Evolutionary conservation across 2,113 vertebrate species (phyloP).

Genomic region (Pipra filicauda): DNA sequence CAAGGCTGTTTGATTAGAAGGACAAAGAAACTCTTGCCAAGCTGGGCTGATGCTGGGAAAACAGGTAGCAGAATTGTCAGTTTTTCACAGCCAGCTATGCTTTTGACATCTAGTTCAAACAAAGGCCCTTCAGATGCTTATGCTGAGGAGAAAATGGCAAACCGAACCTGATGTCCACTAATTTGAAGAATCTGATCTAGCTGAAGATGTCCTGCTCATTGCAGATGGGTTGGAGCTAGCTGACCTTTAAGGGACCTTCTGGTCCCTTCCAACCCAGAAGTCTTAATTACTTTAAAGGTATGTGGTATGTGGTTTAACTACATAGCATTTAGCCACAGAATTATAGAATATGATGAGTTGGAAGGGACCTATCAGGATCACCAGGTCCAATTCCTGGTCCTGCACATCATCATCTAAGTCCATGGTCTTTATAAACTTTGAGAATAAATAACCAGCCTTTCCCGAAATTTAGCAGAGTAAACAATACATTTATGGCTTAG

Average conservation of each 20-base stretch:
- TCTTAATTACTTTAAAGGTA: background rate
- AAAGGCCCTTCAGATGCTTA: background rate
- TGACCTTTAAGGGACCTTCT: background rate
- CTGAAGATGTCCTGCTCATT: background rate
- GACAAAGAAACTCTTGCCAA: background rate
- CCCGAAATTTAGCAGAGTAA: background rate
- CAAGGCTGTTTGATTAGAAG: background rate
- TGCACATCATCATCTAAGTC: background rate
- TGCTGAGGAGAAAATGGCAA: background rate
- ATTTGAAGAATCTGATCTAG: background rate
- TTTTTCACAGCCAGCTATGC: background rate
- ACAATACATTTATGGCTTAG: background rate
- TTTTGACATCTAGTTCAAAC: background rate
- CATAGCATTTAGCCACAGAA: background rate
- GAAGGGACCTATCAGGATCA: background rate
- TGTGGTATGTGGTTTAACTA: background rate
- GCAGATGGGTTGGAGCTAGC: background rate
- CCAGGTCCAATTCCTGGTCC: background rate
- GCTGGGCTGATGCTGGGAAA: background rate
- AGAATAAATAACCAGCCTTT: background rate
- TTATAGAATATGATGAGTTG: background rate
- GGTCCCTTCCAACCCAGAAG: background rate
- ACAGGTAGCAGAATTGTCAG: background rate
- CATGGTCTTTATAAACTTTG: background rate
- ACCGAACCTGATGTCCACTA: background rate